These are phyloP conservation scores for Iguana delicatissima DNA, from an alignment of 2,797 vertebrate genomes.

Conservation along the genomic window DNA sequence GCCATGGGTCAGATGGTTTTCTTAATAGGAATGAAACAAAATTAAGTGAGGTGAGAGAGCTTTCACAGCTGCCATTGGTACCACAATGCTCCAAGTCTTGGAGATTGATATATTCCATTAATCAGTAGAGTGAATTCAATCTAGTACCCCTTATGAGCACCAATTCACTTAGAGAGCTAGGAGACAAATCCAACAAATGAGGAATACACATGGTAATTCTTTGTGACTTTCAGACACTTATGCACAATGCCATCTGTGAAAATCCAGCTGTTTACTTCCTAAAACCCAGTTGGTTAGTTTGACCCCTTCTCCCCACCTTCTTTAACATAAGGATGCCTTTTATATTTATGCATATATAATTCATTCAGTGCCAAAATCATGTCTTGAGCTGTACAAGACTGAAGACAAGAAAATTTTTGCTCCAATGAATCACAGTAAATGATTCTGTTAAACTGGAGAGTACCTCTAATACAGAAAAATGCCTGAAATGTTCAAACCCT, in stretches of 20 bases:
- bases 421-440: background rate
- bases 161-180: conserved; percentile 22
- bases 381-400: background rate
- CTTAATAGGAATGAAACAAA: background rate
- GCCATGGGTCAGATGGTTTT: conserved; percentile 21
- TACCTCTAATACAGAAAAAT: background rate
- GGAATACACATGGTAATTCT: conserved; percentile 17
- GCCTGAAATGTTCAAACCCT: conserved; percentile 39
- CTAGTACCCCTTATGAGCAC: conserved; percentile 32
- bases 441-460: background rate
- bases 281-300: background rate
- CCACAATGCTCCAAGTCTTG: background rate
- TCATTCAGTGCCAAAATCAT: background rate
- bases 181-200: conserved; percentile 34
- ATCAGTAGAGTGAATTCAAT: conserved; percentile 29
- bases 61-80: background rate
- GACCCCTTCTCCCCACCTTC: background rate
- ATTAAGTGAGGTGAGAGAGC: conserved; percentile 27
- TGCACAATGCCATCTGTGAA: conserved; percentile 5
- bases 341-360: conserved; percentile 9
- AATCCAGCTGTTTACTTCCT: conserved; percentile 5
- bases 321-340: background rate
- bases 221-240: conserved; percentile 18
- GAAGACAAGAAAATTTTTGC: background rate
- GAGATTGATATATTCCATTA: conserved; percentile 34